These are phyloP conservation scores for Cochlearius cochlearius DNA, from an alignment of 2,113 vertebrate genomes.

Conservation along the genomic window DNA sequence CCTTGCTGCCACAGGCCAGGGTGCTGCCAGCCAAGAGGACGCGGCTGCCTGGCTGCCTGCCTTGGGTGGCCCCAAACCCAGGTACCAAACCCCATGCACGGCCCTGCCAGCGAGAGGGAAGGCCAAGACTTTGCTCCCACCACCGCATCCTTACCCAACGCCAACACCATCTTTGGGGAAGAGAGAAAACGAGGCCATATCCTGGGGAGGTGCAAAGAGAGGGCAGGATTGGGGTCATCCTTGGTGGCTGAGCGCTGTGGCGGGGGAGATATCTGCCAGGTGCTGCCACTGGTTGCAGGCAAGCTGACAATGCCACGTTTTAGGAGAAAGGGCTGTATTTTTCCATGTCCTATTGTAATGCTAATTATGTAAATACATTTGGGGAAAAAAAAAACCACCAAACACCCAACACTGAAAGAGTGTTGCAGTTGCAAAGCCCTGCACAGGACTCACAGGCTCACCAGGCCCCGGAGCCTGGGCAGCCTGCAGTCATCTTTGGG, in stretches of 20 bases:
- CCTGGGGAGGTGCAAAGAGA: background rate
- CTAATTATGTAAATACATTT: background rate
- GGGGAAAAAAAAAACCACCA: background rate
- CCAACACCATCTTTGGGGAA: background rate
- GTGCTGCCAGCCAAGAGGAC: fast-evolving
- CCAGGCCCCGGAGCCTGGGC: fast-evolving
- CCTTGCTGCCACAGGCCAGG: background rate
- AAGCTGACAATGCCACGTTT: background rate
- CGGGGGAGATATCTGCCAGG: background rate
- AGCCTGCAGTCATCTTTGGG: fast-evolving
- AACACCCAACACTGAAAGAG: background rate
- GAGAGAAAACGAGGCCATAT: background rate
- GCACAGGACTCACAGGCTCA: background rate
- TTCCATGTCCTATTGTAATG: background rate
- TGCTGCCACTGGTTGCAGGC: background rate
- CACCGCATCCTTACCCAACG: fast-evolving
- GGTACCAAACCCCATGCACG: fast-evolving
- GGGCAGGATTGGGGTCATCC: background rate
- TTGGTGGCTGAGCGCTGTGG: background rate
- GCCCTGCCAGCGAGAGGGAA: fast-evolving
- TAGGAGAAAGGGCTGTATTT: background rate
- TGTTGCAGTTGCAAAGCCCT: background rate
- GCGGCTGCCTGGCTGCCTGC: background rate
- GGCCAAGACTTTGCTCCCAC: background rate
- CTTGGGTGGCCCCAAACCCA: fast-evolving